Percentiles rank a stretch among this genome's conserved stretches.
phyloP scores from a whole-genome alignment of 2,888 invertebrate genomes.

The Andrena chrysosceles region DNA sequence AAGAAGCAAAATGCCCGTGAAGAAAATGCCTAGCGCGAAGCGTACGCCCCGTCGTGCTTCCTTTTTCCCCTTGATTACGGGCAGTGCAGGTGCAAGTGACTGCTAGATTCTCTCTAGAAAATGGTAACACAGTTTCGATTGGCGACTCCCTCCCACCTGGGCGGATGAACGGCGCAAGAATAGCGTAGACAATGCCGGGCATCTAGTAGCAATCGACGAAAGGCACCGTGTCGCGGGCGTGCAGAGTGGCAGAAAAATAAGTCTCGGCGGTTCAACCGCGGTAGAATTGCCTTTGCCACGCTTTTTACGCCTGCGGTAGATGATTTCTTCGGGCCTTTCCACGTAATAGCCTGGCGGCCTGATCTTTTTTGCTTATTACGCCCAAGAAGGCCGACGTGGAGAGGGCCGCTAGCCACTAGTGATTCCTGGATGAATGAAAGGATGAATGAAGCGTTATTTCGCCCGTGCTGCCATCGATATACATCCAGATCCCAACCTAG shows the following conservation, averaged over 20 bases:
- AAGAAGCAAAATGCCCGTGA: background rate
- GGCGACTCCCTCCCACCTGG: slow-evolving; percentile 23
- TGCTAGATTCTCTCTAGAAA: slow-evolving; percentile 16
- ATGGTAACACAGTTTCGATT: slow-evolving; percentile 48
- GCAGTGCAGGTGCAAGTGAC: slow-evolving; percentile 12
- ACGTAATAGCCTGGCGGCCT: slow-evolving; percentile 77
- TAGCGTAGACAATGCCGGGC: slow-evolving; percentile 61
- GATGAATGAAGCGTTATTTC: slow-evolving; percentile 81
- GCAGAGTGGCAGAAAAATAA: slow-evolving; percentile 71
- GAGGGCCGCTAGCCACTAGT: slow-evolving; percentile 44
- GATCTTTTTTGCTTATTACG: slow-evolving; percentile 80
- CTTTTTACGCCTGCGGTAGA: slow-evolving; percentile 80
- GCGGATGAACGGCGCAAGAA: slow-evolving; percentile 55
- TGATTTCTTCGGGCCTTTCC: slow-evolving; percentile 79
- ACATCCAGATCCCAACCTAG: slow-evolving; percentile 29
- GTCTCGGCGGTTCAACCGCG: slow-evolving; percentile 72
- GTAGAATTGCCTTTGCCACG: slow-evolving; percentile 79
- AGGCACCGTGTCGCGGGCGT: slow-evolving; percentile 46
- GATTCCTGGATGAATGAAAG: slow-evolving; percentile 79
- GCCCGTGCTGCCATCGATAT: slow-evolving; percentile 56
- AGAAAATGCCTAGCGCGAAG: slow-evolving; percentile 10
- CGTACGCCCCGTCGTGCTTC: background rate
- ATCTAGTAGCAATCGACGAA: slow-evolving; percentile 42
- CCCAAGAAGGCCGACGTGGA: slow-evolving; percentile 66
- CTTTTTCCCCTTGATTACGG: slow-evolving; percentile 1